These are phyloP conservation scores for Chlamydotis undulata DNA, from an alignment of 2,113 vertebrate genomes.

Conservation along the genomic window DNA sequence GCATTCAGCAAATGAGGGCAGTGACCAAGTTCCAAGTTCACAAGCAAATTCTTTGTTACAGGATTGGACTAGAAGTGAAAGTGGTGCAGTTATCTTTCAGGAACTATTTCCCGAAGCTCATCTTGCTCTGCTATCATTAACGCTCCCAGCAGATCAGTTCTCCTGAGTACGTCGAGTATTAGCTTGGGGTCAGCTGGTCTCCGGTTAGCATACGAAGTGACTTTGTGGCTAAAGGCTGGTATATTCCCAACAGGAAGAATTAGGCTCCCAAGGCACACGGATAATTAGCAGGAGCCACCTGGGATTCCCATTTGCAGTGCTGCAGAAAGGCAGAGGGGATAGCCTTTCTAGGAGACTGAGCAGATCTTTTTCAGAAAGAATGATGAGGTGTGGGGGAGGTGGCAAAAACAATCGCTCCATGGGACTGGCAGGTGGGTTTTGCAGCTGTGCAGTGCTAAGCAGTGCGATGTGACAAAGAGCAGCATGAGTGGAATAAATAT, in stretches of 20 bases:
- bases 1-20: neutral
- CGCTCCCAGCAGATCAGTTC: slow-evolving; percentile 22
- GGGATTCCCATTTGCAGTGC: slow-evolving; percentile 46
- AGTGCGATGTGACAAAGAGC: neutral
- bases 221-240: slow-evolving; percentile 58
- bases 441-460: slow-evolving; percentile 18
- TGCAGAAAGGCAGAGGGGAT: slow-evolving; percentile 18
- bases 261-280: slow-evolving; percentile 43
- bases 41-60: neutral
- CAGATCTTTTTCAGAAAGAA: neutral
- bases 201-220: slow-evolving; percentile 64
- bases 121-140: neutral
- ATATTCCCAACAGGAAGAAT: slow-evolving; percentile 59
- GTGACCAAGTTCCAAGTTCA: neutral
- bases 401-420: neutral
- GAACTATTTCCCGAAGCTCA: neutral
- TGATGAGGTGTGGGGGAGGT: neutral
- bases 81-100: neutral
- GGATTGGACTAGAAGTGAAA: neutral
- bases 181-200: slow-evolving; percentile 57
- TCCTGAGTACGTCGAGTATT: slow-evolving; percentile 24
- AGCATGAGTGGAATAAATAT: slow-evolving; percentile 6
- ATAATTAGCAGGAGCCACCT: slow-evolving; percentile 61
- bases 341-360: neutral
- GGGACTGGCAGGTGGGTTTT: slow-evolving; percentile 29